A percentile compares a stretch with the other conserved stretches of the same genome.
Conservation (phyloP, 2,797 vertebrate species). For the Furcifer pardalis region DNA sequence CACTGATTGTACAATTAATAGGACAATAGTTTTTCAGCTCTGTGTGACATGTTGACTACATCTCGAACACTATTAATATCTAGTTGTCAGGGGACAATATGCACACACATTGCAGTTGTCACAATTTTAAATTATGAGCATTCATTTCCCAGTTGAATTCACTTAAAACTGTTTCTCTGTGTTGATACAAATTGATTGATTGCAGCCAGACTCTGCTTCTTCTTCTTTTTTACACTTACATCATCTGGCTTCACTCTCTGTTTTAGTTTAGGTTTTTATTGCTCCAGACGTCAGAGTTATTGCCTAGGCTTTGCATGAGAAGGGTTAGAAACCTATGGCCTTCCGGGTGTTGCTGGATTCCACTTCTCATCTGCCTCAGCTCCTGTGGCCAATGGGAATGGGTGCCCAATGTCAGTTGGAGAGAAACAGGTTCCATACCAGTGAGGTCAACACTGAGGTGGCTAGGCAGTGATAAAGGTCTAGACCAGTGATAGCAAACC, state of each 20-base stretch:
- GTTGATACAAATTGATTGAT: slow-evolving; percentile 21
- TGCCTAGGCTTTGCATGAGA: background rate
- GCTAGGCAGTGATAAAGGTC: background rate
- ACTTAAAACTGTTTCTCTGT: background rate
- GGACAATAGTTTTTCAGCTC: slow-evolving; percentile 33
- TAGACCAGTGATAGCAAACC: no score
- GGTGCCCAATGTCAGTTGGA: background rate
- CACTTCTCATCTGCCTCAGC: background rate
- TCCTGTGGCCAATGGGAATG: background rate
- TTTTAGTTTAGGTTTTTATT: background rate
- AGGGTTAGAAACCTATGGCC: background rate
- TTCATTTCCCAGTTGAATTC: slow-evolving; percentile 1
- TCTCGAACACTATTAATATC: slow-evolving; percentile 38
- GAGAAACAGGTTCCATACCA: background rate
- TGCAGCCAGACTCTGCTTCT: background rate
- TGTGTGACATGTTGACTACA: slow-evolving; percentile 18
- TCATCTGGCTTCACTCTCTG: background rate
- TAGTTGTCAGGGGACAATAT: slow-evolving; percentile 25
- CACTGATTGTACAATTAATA: slow-evolving; percentile 32
- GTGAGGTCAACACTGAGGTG: background rate
- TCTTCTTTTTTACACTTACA: background rate
- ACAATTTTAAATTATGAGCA: slow-evolving; percentile 18
- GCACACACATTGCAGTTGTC: background rate
- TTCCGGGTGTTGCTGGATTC: background rate
- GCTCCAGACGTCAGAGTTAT: background rate